phyloP scores from a whole-genome alignment of 2,113 vertebrate genomes.

The Bagarius yarrelli region DNA sequence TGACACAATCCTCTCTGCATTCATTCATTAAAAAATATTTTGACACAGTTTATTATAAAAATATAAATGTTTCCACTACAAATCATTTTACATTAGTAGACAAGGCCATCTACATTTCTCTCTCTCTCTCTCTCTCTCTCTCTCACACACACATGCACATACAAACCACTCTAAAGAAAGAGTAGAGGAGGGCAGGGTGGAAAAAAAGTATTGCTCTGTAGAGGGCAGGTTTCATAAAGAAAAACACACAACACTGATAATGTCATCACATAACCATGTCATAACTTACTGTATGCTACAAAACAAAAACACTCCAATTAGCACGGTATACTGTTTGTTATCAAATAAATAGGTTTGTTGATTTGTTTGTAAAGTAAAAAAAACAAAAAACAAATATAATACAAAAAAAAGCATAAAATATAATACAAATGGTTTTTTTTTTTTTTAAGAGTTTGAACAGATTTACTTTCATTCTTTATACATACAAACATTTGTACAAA shows the following conservation, averaged over 20 bases:
- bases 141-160: slow-evolving; percentile 41
- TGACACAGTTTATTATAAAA: slow-evolving; percentile 99
- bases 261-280: slow-evolving; percentile 76
- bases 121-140: slow-evolving; percentile 1
- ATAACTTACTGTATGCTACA: slow-evolving; percentile 80
- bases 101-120: slow-evolving; percentile 92
- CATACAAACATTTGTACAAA: slow-evolving; percentile 85
- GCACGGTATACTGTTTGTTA: slow-evolving; percentile 79
- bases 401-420: slow-evolving; percentile 76
- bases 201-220: slow-evolving; percentile 74
- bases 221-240: slow-evolving; percentile 74
- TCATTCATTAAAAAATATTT: slow-evolving; percentile 98
- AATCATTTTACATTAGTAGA: slow-evolving; percentile 99
- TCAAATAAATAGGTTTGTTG: slow-evolving; percentile 86
- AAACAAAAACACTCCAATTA: slow-evolving; percentile 64
- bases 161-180: slow-evolving; percentile 64
- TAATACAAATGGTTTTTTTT: slow-evolving; percentile 66
- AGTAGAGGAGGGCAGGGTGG: slow-evolving; percentile 54
- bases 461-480: slow-evolving; percentile 72
- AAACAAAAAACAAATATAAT: slow-evolving; percentile 67
- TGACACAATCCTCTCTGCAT: slow-evolving; percentile 63
- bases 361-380: slow-evolving; percentile 68
- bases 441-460: slow-evolving; percentile 70
- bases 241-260: slow-evolving; percentile 80
- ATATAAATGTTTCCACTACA: slow-evolving; percentile 99